Evolutionary conservation across 2,888 invertebrate species (phyloP).

Genomic region (Nemurella pictetii): DNA sequence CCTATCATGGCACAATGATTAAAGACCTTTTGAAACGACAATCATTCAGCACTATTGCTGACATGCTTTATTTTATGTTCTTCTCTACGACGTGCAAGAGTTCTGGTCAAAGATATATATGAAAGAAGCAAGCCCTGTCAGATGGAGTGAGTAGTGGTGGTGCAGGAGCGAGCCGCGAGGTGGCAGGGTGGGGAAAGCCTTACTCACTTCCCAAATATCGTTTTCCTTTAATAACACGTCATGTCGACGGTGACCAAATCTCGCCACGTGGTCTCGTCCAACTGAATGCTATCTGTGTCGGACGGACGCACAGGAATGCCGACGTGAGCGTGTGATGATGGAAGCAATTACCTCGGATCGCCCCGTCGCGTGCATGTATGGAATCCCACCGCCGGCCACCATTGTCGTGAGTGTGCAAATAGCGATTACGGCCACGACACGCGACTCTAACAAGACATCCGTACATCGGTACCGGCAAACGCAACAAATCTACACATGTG

Average conservation of each 20-base stretch:
- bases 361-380: background rate
- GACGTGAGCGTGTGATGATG: background rate
- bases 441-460: background rate
- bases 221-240: background rate
- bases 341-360: background rate
- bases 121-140: background rate
- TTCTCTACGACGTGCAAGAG: background rate
- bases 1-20: no score
- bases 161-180: background rate
- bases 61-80: background rate
- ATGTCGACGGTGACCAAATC: background rate
- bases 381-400: background rate
- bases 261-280: background rate
- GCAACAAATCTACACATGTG: background rate
- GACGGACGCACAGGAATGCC: background rate
- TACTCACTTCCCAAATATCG: background rate
- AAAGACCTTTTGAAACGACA: background rate
- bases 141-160: background rate
- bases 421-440: background rate
- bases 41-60: background rate
- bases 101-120: background rate
- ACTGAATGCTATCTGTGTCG: background rate
- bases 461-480: background rate
- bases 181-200: background rate
- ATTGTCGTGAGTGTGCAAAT: background rate